These are phyloP conservation scores for Aselliscus stoliczkanus DNA, from an alignment of 2,797 vertebrate genomes.

Conservation along the genomic window DNA sequence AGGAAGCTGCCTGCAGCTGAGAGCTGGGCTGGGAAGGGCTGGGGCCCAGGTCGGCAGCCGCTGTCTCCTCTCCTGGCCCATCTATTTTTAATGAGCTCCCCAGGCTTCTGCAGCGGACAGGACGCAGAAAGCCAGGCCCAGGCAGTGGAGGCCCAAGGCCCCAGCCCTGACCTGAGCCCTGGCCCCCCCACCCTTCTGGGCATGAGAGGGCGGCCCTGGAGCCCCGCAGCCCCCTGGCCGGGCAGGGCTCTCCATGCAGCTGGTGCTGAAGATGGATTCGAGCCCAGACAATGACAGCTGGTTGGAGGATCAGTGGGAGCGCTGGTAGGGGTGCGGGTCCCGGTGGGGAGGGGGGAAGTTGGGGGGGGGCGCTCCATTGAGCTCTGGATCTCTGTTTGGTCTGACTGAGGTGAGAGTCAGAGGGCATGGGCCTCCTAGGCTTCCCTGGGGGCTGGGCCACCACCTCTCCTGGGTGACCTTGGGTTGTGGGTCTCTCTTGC, in stretches of 20 bases:
- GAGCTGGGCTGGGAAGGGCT: slow-evolving; percentile 69
- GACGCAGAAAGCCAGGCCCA: slow-evolving; percentile 73
- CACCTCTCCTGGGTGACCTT: slow-evolving; percentile 62
- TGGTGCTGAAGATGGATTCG: slow-evolving; percentile 92
- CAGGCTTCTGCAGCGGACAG: slow-evolving; percentile 79
- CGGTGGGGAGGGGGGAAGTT: neutral
- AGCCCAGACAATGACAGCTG: slow-evolving; percentile 92
- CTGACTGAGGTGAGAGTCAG: neutral
- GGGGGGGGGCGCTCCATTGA: neutral
- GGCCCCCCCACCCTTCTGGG: neutral
- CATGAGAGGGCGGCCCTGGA: slow-evolving; percentile 69
- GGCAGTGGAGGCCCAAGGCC: slow-evolving; percentile 59
- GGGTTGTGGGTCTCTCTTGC: neutral
- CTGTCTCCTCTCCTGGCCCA: slow-evolving; percentile 61
- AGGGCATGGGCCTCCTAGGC: neutral
- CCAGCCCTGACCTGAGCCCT: slow-evolving; percentile 13
- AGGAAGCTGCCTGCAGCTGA: slow-evolving; percentile 68
- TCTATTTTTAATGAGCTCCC: slow-evolving; percentile 88
- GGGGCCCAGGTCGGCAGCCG: slow-evolving; percentile 69
- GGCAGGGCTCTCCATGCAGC: slow-evolving; percentile 82
- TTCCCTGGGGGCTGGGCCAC: neutral
- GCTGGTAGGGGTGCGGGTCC: slow-evolving; percentile 89
- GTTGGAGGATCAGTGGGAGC: slow-evolving; percentile 99
- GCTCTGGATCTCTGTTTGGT: neutral
- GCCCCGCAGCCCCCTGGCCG: slow-evolving; percentile 64